Evolutionary conservation across 2,797 vertebrate species (phyloP), one percentile per base, ranked within the genome.

Genomic region (Bryconaethiops microstoma): DNA sequence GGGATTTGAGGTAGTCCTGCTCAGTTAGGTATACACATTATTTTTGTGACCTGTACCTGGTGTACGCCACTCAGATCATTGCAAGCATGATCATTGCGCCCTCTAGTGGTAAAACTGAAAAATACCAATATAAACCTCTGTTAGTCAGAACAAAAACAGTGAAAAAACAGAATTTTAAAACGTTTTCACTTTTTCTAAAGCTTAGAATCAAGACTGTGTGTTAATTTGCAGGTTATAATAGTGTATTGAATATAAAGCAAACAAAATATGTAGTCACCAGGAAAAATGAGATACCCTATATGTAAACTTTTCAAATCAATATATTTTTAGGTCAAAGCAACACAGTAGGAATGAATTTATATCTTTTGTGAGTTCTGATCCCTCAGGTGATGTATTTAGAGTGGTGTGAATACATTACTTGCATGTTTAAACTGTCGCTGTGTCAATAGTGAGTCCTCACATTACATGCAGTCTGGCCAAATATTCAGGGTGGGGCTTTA

Each of bases 51-150:
- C 35, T 35, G 35, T 35, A 35, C 35, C 35, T 35, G 35, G 35
- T 35, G 2, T 35, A 35, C 35, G 4, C 0, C 35, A 35, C 35
- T 35, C 35, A 35, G 35, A 35, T 35, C 35, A 35, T 3, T 35
- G 35, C 54, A 29, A 63, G 10, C n/a, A 50, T n/a, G n/a, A n/a
- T n/a, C n/a, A n/a, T 39, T 21, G 64, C 77, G 25, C 81, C 82
- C 42, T 67, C 84, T 85, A n/a, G 62, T 74, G 84, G 60, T 68
- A 5, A 48, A 67, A 68, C 8, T 59, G 21, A 19, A 50, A 12
- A 13, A 16, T 73, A 35, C 35, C 35, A 35, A 35, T 35, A 35
- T 35, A 5, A 7, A 64, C 25, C 62, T 17, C 19, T 64, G 29
- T 35, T 4, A 14, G 4, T 25, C 23, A 63, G 23, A 63, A 35